Conservation (phyloP, 2,113 vertebrate species). For the Sylvia atricapilla region DNA sequence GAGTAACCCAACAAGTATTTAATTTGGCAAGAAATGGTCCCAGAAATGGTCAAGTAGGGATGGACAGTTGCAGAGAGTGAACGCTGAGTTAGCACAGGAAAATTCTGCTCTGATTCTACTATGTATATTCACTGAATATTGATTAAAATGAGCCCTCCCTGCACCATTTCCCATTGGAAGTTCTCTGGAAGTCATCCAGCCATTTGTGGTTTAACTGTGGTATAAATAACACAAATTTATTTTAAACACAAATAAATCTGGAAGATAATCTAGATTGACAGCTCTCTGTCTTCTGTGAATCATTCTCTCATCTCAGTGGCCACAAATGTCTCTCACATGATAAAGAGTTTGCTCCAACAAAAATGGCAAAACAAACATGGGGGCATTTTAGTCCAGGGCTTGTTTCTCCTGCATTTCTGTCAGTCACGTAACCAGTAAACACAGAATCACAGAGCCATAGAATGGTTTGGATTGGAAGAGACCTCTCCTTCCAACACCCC, state of each 20-base stretch:
- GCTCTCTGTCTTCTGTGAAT: neutral
- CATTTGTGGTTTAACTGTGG: neutral
- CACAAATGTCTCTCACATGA: neutral
- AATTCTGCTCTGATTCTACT: neutral
- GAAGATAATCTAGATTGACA: neutral
- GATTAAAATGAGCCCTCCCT: neutral
- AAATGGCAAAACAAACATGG: neutral
- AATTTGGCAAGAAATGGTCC: neutral
- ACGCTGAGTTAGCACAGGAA: neutral
- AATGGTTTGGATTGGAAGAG: neutral
- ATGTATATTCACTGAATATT: neutral
- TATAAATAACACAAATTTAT: neutral
- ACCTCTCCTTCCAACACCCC: neutral
- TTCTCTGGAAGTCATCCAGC: neutral
- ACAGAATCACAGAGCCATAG: neutral
- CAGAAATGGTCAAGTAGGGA: neutral
- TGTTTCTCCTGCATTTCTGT: neutral
- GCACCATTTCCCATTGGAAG: neutral
- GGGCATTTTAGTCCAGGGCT: neutral
- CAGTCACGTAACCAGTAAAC: neutral
- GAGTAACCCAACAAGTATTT: neutral
- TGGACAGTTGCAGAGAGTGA: neutral
- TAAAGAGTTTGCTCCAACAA: neutral
- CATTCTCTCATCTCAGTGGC: neutral
- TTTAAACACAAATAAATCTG: neutral